phyloP scores from a whole-genome alignment of 2,113 vertebrate genomes.

The Motacilla tschutschensis region DNA sequence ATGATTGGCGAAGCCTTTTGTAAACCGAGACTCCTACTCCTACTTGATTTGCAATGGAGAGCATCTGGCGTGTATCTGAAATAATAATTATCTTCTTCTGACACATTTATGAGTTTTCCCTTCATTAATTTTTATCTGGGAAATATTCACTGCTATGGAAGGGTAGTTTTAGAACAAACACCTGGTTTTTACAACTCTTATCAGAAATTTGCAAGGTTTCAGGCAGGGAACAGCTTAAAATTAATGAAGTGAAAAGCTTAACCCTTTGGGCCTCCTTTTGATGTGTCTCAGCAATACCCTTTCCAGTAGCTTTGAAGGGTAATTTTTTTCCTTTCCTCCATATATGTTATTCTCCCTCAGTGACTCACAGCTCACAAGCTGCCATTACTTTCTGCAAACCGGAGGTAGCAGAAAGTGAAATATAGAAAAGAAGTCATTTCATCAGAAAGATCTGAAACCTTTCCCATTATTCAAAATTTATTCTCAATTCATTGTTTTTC shows the following conservation, averaged over 20 bases:
- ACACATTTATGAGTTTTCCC: constrained; percentile 70
- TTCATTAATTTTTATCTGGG: constrained; percentile 73
- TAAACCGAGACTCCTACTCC: constrained; percentile 2
- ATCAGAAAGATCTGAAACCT: background rate
- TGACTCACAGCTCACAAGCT: background rate
- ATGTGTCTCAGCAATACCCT: background rate
- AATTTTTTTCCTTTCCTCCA: constrained; percentile 1
- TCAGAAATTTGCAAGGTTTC: constrained; percentile 59
- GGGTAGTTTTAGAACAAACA: constrained; percentile 71
- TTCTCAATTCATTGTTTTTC: background rate
- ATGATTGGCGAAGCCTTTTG: background rate
- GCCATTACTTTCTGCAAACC: background rate
- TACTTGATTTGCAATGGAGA: constrained; percentile 49
- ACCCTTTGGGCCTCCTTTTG: constrained; percentile 47
- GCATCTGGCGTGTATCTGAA: constrained; percentile 61
- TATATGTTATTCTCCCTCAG: background rate
- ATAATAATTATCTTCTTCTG: constrained; percentile 70
- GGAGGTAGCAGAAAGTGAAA: background rate
- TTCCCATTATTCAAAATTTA: background rate
- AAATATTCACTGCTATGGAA: constrained; percentile 62
- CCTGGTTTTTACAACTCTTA: constrained; percentile 71
- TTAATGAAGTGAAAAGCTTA: constrained; percentile 46
- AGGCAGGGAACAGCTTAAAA: constrained; percentile 52
- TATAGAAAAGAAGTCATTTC: background rate
- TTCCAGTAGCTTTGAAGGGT: constrained; percentile 31